These are phyloP conservation scores for Austrolebias charrua DNA, from an alignment of 2,797 vertebrate genomes.

Conservation along the genomic window DNA sequence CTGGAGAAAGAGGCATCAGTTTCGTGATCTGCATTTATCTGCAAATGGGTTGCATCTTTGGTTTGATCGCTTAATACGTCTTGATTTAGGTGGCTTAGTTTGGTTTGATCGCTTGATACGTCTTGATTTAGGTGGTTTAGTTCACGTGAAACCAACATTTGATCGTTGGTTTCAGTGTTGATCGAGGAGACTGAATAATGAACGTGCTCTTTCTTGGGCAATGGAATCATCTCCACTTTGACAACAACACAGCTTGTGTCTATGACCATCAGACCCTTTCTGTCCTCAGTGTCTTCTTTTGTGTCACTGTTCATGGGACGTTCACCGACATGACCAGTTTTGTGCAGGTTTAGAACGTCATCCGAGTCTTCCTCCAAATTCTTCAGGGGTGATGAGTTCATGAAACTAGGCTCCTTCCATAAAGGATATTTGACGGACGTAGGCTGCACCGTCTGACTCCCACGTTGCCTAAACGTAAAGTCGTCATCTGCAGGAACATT, in stretches of 20 bases:
- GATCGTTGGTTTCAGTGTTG: constrained; percentile 23
- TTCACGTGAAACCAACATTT: not conserved
- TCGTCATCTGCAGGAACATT: constrained; percentile 12
- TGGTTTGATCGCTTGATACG: constrained; percentile 15
- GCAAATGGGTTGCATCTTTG: constrained; percentile 14
- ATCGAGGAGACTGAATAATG: constrained; percentile 54
- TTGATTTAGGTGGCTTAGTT: constrained; percentile 26
- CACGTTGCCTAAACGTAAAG: constrained; percentile 28
- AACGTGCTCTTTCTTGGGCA: constrained; percentile 74
- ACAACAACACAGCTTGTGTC: constrained; percentile 76
- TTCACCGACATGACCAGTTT: not conserved
- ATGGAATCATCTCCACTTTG: constrained; percentile 72
- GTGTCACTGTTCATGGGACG: constrained; percentile 38
- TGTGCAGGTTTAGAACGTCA: constrained; percentile 1
- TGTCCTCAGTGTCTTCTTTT: constrained; percentile 46
- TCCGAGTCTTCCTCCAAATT: constrained; percentile 32
- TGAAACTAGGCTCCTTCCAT: constrained; percentile 77
- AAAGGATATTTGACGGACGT: constrained; percentile 70
- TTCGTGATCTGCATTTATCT: constrained; percentile 20
- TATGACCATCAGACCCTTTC: constrained; percentile 57
- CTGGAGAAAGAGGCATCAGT: constrained; percentile 11
- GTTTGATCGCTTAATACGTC: constrained; percentile 25
- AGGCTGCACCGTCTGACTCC: constrained; percentile 25
- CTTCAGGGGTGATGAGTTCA: constrained; percentile 12
- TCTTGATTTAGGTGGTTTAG: constrained; percentile 28